phyloP scores from a whole-genome alignment of 2,888 invertebrate species.

The Junonia oenone region DNA sequence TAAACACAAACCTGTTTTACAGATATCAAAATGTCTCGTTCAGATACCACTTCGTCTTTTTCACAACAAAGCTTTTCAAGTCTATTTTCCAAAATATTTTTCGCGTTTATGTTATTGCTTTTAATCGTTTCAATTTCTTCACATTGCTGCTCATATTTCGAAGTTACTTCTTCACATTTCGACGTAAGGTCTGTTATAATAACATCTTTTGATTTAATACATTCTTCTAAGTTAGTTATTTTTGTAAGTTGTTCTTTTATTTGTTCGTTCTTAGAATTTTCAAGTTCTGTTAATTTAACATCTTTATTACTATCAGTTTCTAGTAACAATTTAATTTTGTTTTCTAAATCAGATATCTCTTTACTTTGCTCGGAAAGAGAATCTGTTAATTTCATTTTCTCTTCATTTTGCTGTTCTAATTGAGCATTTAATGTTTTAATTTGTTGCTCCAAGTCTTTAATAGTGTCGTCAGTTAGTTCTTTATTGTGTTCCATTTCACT shows the following conservation, averaged over 20 bases:
- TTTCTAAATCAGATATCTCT: slow-evolving; percentile 35
- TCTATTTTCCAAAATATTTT: slow-evolving; percentile 35
- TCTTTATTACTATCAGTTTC: slow-evolving; percentile 18
- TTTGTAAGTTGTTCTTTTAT: slow-evolving; percentile 45
- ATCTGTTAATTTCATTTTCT: slow-evolving; percentile 26
- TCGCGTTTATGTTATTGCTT: slow-evolving; percentile 19
- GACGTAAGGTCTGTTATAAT: not conserved
- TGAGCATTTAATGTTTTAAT: slow-evolving; percentile 31
- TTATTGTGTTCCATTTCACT: slow-evolving; percentile 37
- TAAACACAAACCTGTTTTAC: slow-evolving; percentile 56
- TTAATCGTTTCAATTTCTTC: slow-evolving; percentile 51
- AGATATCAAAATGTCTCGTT: slow-evolving; percentile 25
- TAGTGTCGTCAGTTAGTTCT: slow-evolving; percentile 27
- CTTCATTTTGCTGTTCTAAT: slow-evolving; percentile 30
- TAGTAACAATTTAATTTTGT: slow-evolving; percentile 20
- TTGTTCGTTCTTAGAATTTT: slow-evolving; percentile 40
- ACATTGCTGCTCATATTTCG: slow-evolving; percentile 39
- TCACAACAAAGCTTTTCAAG: slow-evolving; percentile 39
- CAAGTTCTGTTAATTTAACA: slow-evolving; percentile 34
- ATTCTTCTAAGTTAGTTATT: slow-evolving; percentile 54
- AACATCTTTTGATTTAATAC: slow-evolving; percentile 45
- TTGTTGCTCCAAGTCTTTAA: slow-evolving; percentile 34
- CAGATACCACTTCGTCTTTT: slow-evolving; percentile 36
- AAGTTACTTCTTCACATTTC: not conserved
- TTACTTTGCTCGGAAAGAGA: slow-evolving; percentile 30